Evolutionary conservation across 2,113 vertebrate genomes (phyloP).

Genomic region (Mus pahari): DNA sequence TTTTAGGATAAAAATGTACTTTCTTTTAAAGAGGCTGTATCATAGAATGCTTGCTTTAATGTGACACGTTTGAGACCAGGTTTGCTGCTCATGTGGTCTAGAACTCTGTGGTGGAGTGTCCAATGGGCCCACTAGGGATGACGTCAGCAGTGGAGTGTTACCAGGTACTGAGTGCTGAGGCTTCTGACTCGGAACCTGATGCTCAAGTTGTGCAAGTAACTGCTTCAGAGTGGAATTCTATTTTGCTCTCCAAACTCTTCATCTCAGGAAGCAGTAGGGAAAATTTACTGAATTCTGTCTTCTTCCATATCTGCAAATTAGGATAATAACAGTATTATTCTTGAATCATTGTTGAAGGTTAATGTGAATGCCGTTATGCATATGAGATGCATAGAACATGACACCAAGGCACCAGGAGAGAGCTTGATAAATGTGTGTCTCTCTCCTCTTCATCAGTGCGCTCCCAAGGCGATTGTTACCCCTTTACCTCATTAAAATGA

Average conservation of each 20-base stretch:
- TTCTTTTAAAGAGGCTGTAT: not conserved
- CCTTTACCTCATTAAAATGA: not conserved
- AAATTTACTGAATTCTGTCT: not conserved
- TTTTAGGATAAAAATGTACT: slow-evolving; percentile 14
- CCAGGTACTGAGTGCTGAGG: not conserved
- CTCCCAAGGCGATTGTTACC: not conserved
- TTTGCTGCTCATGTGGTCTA: not conserved
- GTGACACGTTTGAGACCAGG: not conserved
- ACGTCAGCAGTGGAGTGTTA: not conserved
- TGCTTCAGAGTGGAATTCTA: no score
- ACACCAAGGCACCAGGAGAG: not conserved
- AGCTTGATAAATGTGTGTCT: not conserved
- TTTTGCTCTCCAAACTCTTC: not conserved
- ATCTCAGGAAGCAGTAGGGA: not conserved
- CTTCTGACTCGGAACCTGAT: not conserved
- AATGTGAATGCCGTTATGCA: not conserved
- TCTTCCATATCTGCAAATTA: not conserved
- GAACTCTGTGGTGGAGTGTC: not conserved
- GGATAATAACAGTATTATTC: not conserved
- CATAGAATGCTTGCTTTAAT: not conserved
- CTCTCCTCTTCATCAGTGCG: not conserved
- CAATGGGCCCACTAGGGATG: not conserved
- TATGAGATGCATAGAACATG: not conserved
- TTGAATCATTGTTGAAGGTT: not conserved
- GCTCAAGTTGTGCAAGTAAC: not conserved